phyloP scores from a whole-genome alignment of 2,113 vertebrate genomes.

The Odocoileus virginianus region DNA sequence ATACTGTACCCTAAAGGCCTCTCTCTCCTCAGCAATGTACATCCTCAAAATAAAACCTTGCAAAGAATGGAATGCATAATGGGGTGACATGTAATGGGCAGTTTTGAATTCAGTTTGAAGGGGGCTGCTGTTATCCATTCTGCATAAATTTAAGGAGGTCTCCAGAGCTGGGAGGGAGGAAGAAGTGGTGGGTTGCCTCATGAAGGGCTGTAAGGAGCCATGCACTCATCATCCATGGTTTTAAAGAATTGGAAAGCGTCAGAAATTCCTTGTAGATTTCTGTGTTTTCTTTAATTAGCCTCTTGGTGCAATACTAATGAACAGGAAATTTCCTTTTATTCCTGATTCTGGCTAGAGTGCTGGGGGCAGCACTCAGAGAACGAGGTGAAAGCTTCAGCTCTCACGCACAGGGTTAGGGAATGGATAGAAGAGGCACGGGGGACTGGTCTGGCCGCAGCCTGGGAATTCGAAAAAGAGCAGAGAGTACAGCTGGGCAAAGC shows the following conservation, averaged over 20 bases:
- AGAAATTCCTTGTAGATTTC: conserved; percentile 1
- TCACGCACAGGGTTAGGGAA: background rate
- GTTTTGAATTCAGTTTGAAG: background rate
- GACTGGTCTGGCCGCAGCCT: fast-evolving
- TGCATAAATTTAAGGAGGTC: conserved; percentile 25
- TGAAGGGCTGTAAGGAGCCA: background rate
- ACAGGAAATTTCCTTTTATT: background rate
- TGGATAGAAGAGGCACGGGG: too few species aligned
- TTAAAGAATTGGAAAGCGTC: background rate
- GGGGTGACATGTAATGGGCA: conserved; percentile 48
- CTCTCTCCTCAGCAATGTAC: conserved; percentile 58
- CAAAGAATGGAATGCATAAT: conserved; percentile 57
- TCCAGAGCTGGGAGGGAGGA: background rate
- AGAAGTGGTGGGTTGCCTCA: background rate
- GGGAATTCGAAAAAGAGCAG: background rate
- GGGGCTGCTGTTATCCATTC: background rate
- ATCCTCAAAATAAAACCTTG: conserved; percentile 68
- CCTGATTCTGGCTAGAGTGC: background rate
- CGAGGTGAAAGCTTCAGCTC: background rate
- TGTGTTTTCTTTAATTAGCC: conserved; percentile 20
- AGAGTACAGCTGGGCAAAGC: background rate
- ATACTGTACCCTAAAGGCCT: conserved; percentile 63
- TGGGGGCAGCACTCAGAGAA: background rate
- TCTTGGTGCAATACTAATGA: background rate
- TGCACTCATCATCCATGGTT: background rate